phyloP scores from a whole-genome alignment of 2,888 invertebrate species.

The Desoria tigrina region DNA sequence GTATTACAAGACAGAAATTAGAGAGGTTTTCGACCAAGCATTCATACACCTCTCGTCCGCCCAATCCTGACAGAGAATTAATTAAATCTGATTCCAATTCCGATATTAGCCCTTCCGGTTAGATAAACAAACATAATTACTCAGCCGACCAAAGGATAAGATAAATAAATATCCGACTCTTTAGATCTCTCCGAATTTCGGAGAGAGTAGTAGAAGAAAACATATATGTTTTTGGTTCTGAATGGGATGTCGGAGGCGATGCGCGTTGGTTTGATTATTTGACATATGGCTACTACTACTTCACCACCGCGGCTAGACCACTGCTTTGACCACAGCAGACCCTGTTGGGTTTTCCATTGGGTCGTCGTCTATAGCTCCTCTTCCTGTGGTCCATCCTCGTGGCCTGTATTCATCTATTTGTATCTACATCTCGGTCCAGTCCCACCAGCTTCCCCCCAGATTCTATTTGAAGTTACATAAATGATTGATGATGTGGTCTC shows the following conservation, averaged over 20 bases:
- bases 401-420: background rate
- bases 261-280: conserved; percentile 5
- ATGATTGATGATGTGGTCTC: conserved; percentile 46
- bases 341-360: background rate
- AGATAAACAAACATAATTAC: conserved; percentile 29
- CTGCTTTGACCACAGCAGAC: background rate
- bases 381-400: background rate
- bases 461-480: conserved; percentile 28
- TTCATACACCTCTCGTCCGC: too few species aligned
- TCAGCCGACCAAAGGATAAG: background rate
- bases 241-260: too few species aligned
- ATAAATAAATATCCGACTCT: background rate
- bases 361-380: background rate
- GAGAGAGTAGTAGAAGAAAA: background rate
- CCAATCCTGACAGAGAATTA: conserved; percentile 11
- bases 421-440: too few species aligned
- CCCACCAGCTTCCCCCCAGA: background rate
- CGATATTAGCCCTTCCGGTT: conserved; percentile 22
- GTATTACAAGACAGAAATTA: too few species aligned
- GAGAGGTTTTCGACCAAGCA: too few species aligned
- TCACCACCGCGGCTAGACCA: background rate
- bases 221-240: background rate
- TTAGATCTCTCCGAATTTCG: background rate
- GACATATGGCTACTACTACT: background rate
- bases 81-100: conserved; percentile 15